These are phyloP conservation scores for Ceyx margarethae DNA, from an alignment of 2,113 vertebrate genomes.

Conservation along the genomic window DNA sequence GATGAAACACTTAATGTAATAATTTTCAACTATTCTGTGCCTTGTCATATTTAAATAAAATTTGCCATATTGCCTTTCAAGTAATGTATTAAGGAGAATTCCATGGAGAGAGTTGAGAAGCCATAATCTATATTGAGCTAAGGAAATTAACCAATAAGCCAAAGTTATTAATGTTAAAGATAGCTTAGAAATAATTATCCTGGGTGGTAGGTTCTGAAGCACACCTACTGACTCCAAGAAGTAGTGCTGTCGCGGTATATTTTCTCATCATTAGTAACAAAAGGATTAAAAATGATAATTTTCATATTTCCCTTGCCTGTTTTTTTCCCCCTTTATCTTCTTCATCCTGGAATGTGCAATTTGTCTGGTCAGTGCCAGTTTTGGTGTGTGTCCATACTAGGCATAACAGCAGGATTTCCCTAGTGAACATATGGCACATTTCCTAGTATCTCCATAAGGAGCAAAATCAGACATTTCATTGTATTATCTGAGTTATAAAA, in stretches of 20 bases:
- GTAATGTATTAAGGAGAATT: neutral
- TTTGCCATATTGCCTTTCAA: neutral
- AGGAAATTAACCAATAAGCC: neutral
- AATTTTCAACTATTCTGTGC: neutral
- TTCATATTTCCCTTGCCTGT: neutral
- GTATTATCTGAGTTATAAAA: neutral
- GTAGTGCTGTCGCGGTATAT: neutral
- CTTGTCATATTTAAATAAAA: constrained; percentile 5
- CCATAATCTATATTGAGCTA: neutral
- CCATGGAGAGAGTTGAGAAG: neutral
- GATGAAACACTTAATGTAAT: neutral
- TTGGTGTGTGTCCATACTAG: neutral
- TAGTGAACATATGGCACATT: constrained; percentile 33
- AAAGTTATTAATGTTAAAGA: neutral
- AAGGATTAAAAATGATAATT: neutral
- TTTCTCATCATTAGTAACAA: neutral
- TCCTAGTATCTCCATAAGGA: neutral
- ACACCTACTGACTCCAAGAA: neutral
- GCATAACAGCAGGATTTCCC: constrained; percentile 21
- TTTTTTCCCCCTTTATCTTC: neutral
- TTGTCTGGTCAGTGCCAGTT: constrained; percentile 1
- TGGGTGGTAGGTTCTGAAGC: neutral
- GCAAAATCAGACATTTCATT: neutral
- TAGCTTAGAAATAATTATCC: neutral
- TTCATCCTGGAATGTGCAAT: neutral